A percentile compares a stretch with the other conserved stretches of the same genome.
Conservation (phyloP, 2,113 vertebrate genomes). For the Strigops habroptila region DNA sequence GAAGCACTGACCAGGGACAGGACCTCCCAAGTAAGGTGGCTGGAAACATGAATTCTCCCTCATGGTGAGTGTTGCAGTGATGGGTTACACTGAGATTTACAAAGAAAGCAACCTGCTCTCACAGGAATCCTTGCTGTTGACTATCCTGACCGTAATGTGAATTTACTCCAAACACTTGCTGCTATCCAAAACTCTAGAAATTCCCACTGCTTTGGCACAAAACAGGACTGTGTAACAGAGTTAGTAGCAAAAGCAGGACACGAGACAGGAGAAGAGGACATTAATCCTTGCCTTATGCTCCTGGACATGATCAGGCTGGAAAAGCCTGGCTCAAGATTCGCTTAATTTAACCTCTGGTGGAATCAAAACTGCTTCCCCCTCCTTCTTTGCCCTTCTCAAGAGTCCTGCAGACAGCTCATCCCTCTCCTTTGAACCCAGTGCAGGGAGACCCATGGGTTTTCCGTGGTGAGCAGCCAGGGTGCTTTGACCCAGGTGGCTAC, state of each 20-base stretch:
- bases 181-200: background rate
- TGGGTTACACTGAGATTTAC: background rate
- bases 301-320: background rate
- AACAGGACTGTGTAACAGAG: background rate
- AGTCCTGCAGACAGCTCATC: background rate
- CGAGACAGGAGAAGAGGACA: background rate
- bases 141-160: background rate
- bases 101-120: background rate
- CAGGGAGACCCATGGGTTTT: background rate
- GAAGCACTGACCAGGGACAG: background rate
- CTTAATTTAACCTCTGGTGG: background rate
- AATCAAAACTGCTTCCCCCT: background rate
- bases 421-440: background rate
- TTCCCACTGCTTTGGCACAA: background rate
- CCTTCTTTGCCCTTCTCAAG: background rate
- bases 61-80: accelerated
- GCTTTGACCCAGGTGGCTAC: background rate
- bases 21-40: background rate
- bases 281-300: background rate
- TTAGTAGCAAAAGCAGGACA: background rate
- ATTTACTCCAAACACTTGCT: background rate
- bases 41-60: background rate
- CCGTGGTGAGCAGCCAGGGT: background rate
- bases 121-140: background rate
- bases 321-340: background rate